Base-by-base conservation (phyloP, 2,888 invertebrate genomes). In the Protophormia terraenovae region DNA sequence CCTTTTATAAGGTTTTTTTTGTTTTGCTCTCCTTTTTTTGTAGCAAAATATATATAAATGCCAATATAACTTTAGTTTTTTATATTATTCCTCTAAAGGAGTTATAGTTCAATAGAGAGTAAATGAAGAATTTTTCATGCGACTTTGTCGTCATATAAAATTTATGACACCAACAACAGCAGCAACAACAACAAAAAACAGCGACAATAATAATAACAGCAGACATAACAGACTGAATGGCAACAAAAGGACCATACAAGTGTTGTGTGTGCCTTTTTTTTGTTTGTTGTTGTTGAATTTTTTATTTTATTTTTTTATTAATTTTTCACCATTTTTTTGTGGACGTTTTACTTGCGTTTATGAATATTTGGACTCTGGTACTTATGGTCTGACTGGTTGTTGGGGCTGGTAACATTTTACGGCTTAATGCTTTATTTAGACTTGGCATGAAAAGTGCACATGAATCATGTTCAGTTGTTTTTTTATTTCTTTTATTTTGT, bases 341-440 rank as follows among this genome's bases (percentile, higher is more conserved):
- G 14, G 41, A 27, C 8, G 47, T 50, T 62, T 27, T 45, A 55
- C 60, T 77, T 19, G 69, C 8, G 35, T 55, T n/a, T n/a, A 19
- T 50, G n/a, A 50, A n/a, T 50, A 50, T 50, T 50, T 69, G 27
- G 35, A 50, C 41, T 58, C 29, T 29, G 22, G 10, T 27, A 12
- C n/a, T n/a, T n/a, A n/a, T 66, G 77, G 27, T 35, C 47, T 71
- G 38, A 4, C 16, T 35, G 60, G 10, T 7, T 5, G 55, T 60
- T 12, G 24, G 60, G 55, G 82, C 24, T 71, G 55, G 76, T 77
- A 71, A 71, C 82, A 71, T 77, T 83, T 83, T 83, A 83, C 60
- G 78, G 83, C 81, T 86, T 82, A 83, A 81, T 71, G 81, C 83
- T 87, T 86, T 87, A 87, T 86, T 87, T 87, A 60, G 86, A 81